A percentile compares a stretch with the other conserved stretches of the same genome.
Conservation (phyloP, 2,113 vertebrate genomes). For the Rhizomys pruinosus region DNA sequence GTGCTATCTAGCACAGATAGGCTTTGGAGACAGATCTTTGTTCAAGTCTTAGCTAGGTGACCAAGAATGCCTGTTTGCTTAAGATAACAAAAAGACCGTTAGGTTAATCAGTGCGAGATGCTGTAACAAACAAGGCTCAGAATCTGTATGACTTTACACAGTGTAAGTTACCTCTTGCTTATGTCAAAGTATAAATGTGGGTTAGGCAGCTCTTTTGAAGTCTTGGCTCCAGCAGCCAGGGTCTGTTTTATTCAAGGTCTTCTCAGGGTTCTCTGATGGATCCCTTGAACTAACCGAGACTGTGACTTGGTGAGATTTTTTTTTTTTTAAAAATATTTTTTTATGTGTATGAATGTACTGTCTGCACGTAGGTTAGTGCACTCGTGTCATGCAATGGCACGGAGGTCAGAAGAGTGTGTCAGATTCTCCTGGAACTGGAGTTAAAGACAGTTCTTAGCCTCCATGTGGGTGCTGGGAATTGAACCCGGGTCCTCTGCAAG, state of each 20-base stretch:
- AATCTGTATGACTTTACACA: background rate
- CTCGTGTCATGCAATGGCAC: too few species aligned
- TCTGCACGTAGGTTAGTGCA: too few species aligned
- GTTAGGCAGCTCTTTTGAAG: background rate
- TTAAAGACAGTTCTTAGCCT: too few species aligned
- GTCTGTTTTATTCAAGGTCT: background rate
- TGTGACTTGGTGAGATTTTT: background rate
- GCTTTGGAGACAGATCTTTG: background rate
- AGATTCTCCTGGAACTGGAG: too few species aligned
- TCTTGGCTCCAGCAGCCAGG: background rate
- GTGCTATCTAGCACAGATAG: too few species aligned
- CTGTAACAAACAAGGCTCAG: background rate
- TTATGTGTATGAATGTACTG: too few species aligned
- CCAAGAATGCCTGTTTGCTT: background rate
- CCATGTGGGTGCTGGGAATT: too few species aligned
- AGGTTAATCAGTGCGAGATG: background rate
- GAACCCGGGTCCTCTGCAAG: too few species aligned
- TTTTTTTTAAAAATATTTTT: too few species aligned
- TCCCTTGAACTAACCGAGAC: background rate
- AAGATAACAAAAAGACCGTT: background rate
- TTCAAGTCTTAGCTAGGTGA: background rate
- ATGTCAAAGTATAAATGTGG: background rate
- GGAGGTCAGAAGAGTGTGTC: too few species aligned
- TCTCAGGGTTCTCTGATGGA: background rate
- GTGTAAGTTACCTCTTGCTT: background rate